Conservation (phyloP, 1,140 invertebrate genomes). For the Berghia stephanieae region DNA sequence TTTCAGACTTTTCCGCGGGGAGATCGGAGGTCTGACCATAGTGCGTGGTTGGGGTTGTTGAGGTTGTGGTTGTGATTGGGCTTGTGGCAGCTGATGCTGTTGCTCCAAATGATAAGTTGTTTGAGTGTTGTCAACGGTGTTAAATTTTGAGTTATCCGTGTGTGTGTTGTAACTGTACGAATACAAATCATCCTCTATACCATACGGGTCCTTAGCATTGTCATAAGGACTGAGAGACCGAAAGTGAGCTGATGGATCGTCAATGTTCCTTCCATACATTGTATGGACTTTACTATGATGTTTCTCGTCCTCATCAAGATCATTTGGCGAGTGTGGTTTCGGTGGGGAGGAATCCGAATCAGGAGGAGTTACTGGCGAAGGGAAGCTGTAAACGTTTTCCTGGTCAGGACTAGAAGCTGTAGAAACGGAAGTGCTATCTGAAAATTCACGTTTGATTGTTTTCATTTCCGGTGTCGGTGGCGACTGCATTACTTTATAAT, state of each 20-base stretch:
- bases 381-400: conserved; percentile 55
- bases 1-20: conserved; percentile 24
- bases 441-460: conserved; percentile 57
- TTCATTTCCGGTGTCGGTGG: conserved; percentile 59
- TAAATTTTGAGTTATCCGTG: too few species aligned
- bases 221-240: conserved; percentile 12
- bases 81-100: neutral
- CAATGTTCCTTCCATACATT: too few species aligned
- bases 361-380: conserved; percentile 61
- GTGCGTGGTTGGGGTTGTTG: neutral
- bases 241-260: neutral
- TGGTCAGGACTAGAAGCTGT: conserved; percentile 56
- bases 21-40: conserved; percentile 24
- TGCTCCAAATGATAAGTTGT: neutral
- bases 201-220: neutral
- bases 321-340: conserved; percentile 63
- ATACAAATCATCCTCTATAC: too few species aligned
- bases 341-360: conserved; percentile 63
- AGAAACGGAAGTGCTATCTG: conserved; percentile 59
- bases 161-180: too few species aligned
- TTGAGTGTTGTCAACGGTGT: too few species aligned
- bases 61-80: neutral
- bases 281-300: neutral
- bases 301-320: neutral
- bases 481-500: conserved; percentile 60